phyloP scores from a whole-genome alignment of 2,888 invertebrate species.

The Chrysolina haemoptera region DNA sequence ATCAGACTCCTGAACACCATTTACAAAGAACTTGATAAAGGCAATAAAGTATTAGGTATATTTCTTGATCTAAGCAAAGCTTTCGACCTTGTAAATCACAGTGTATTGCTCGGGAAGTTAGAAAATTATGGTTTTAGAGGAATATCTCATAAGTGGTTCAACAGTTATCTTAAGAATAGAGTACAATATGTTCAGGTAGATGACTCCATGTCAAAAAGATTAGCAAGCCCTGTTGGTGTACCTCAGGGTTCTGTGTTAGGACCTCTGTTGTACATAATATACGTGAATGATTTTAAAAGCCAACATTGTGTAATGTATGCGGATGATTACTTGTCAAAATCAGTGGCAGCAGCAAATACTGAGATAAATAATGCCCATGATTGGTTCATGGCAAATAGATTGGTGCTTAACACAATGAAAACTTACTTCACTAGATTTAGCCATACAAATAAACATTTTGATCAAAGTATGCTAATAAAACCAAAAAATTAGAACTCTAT shows the following conservation, averaged over 20 bases:
- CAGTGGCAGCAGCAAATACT: too few species aligned
- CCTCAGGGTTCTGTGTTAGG: too few species aligned
- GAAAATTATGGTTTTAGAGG: too few species aligned
- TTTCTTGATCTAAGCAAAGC: background rate
- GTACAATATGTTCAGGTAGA: background rate
- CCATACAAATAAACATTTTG: too few species aligned
- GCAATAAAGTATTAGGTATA: background rate
- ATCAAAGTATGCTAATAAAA: too few species aligned
- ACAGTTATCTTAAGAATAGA: background rate
- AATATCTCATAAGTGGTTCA: background rate
- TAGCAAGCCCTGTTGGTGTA: too few species aligned
- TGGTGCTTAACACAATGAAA: background rate
- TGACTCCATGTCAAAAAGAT: too few species aligned
- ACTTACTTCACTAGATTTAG: too few species aligned
- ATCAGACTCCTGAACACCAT: background rate
- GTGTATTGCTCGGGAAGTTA: too few species aligned
- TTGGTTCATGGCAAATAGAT: conserved; percentile 15
- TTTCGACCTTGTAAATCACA: background rate
- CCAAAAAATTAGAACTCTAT: too few species aligned
- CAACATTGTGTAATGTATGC: background rate
- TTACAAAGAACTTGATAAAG: background rate
- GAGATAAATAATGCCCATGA: background rate
- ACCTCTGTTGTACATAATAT: background rate
- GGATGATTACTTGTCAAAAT: too few species aligned
- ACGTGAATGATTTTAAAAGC: background rate